Conservation (phyloP, 2,113 vertebrate species). For the Thymallus thymallus region DNA sequence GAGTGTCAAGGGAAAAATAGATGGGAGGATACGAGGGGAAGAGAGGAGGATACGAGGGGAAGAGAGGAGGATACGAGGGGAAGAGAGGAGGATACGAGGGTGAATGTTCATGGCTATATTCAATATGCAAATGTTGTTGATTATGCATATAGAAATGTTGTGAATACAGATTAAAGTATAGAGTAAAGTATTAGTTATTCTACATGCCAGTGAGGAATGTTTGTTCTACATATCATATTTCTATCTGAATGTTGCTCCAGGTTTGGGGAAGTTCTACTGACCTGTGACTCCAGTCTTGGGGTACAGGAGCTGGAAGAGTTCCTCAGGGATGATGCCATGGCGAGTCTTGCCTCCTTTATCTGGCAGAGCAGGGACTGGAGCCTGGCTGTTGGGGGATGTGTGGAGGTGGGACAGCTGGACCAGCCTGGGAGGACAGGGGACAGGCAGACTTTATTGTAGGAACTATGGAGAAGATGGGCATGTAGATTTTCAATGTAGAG, state of each 20-base stretch:
- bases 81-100: accelerated
- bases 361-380: conserved; percentile 87
- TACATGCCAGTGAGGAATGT: too few relatives aligned
- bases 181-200: too few relatives aligned
- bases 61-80: too few relatives aligned
- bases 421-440: conserved; percentile 58
- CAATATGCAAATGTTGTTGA: too few relatives aligned
- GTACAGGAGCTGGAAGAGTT: conserved; percentile 92
- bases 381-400: conserved; percentile 74
- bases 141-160: too few relatives aligned
- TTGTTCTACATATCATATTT: too few relatives aligned
- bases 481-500: not conserved
- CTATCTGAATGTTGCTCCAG: too few relatives aligned
- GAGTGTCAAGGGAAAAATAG: too few relatives aligned
- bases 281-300: conserved; percentile 98
- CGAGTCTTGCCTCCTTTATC: conserved; percentile 91
- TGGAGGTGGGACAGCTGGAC: conserved; percentile 82
- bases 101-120: too few relatives aligned
- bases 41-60: too few relatives aligned
- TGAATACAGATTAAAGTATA: too few relatives aligned
- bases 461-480: not conserved
- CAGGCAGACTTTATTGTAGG: not conserved
- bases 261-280: conserved; percentile 45
- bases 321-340: conserved; percentile 89
- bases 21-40: too few relatives aligned